Percentiles rank a stretch among this genome's conserved stretches.
These are phyloP conservation scores for Acomys russatus DNA, from an alignment of 2,797 vertebrate species.

Conservation along the genomic window DNA sequence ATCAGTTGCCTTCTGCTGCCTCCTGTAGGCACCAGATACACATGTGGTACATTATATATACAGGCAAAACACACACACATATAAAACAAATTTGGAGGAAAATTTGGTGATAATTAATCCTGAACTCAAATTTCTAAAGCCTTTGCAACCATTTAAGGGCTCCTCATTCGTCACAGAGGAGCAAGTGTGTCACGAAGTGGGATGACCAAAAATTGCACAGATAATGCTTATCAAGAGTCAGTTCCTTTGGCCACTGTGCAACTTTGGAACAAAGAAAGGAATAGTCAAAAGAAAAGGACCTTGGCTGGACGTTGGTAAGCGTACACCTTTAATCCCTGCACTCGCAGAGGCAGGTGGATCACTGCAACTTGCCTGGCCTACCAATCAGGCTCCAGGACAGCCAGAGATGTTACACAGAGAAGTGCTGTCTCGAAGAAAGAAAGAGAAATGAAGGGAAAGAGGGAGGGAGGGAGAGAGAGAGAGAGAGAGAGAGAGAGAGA, in stretches of 20 bases:
- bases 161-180: not conserved
- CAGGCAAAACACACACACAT: not conserved
- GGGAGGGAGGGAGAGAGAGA: too few species aligned
- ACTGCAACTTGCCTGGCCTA: not conserved
- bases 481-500: not conserved
- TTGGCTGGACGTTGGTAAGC: not conserved
- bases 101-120: not conserved
- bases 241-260: not conserved
- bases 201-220: not conserved
- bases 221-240: not conserved
- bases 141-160: not conserved
- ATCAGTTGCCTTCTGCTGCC: not conserved
- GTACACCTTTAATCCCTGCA: not conserved
- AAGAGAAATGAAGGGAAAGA: too few species aligned
- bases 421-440: not conserved
- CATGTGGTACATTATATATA: not conserved
- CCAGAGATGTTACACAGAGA: not conserved
- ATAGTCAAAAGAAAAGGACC: not conserved
- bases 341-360: not conserved
- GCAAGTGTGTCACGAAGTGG: not conserved
- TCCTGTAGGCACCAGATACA: not conserved
- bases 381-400: not conserved
- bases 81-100: not conserved
- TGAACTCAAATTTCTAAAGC: not conserved
- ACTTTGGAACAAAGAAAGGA: slow-evolving; percentile 19